Conservation (phyloP, 23 tunicate species). For the Styela clava region DNA sequence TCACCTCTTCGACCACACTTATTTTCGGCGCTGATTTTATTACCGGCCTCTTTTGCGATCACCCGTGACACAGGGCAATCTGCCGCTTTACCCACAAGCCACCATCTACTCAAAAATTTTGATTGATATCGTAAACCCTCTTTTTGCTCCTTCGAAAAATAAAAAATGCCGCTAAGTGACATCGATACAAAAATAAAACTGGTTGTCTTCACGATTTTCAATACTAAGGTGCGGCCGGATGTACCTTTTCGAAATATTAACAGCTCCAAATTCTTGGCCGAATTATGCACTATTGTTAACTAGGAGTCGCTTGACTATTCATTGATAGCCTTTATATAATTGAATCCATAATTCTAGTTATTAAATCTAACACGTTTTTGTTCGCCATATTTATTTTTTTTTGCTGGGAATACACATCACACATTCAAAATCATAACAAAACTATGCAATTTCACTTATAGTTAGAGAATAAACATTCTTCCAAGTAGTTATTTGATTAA, state of each 20-base stretch:
- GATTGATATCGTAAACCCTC: not conserved
- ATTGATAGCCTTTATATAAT: no score
- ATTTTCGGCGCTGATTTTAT: not conserved
- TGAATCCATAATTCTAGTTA: no score
- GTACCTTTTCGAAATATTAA: not conserved
- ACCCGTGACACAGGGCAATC: not conserved
- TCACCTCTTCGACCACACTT: not conserved
- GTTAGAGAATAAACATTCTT: no score
- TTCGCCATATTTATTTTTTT: no score
- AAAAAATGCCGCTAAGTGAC: not conserved
- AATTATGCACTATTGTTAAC: no score
- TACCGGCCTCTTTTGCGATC: not conserved
- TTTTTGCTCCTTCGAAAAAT: not conserved
- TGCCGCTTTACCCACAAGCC: not conserved
- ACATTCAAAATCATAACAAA: no score
- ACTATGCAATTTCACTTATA: no score
- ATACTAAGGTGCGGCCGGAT: not conserved
- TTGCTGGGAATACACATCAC: no score
- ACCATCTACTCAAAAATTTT: not conserved
- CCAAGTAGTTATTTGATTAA: no score
- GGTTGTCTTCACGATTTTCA: not conserved
- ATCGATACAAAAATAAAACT: not conserved
- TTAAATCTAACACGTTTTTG: no score
- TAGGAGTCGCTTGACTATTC: no score
- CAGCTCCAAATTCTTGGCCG: not conserved